phyloP scores from a whole-genome alignment of 2,888 invertebrate genomes.

The Cyaniris semiargus region DNA sequence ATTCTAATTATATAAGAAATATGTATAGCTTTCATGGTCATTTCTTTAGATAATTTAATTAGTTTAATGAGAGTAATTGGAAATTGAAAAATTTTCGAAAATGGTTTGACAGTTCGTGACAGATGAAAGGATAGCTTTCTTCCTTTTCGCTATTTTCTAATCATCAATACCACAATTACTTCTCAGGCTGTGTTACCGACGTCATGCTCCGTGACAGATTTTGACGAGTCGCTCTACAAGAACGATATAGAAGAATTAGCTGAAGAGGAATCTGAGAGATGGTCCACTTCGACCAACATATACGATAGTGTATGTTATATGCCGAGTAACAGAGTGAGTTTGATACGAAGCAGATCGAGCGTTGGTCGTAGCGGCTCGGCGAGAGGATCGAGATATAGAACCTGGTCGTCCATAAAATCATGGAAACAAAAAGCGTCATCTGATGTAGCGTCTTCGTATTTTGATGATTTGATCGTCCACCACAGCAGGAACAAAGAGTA shows the following conservation, averaged over 20 bases:
- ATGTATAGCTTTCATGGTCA: too few species aligned
- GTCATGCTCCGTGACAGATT: constrained; percentile 42
- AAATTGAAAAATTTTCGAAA: too few species aligned
- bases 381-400: not conserved
- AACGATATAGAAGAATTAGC: constrained; percentile 39
- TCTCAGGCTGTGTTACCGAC: not conserved
- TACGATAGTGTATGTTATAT: not conserved
- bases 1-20: too few species aligned
- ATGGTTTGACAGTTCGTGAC: too few species aligned
- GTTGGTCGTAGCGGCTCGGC: not conserved
- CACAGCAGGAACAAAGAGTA: constrained; percentile 42
- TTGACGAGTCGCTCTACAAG: constrained; percentile 46
- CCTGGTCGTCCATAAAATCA: not conserved
- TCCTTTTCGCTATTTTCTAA: too few species aligned
- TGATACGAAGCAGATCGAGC: constrained; percentile 44
- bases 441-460: constrained; percentile 43
- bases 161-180: not conserved
- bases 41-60: too few species aligned
- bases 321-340: constrained; percentile 38
- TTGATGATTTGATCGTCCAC: constrained; percentile 61
- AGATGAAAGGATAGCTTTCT: too few species aligned
- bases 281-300: constrained; percentile 34
- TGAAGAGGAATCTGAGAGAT: constrained; percentile 39
- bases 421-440: constrained; percentile 27
- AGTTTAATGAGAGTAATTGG: too few species aligned